Conservation (phyloP, 2,113 vertebrate species). For the Saiga tatarica region DNA sequence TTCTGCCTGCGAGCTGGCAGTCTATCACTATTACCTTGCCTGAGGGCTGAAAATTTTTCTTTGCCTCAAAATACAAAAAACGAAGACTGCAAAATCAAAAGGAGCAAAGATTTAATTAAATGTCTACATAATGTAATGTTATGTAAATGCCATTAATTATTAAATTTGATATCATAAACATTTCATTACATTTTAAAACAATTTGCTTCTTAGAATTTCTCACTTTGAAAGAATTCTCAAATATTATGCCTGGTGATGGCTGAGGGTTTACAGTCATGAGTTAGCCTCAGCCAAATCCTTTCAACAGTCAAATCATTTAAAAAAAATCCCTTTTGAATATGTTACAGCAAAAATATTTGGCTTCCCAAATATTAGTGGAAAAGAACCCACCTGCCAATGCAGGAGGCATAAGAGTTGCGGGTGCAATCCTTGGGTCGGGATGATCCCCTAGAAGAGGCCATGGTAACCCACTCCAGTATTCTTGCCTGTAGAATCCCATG, state of each 20-base stretch:
- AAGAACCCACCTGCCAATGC: not conserved
- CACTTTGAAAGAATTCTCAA: conserved; percentile 46
- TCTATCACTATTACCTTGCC: not conserved
- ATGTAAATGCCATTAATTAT: conserved; percentile 65
- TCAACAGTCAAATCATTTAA: not conserved
- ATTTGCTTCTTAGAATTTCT: conserved; percentile 47
- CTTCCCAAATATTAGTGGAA: not conserved
- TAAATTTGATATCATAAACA: conserved; percentile 62
- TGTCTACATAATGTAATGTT: conserved; percentile 47
- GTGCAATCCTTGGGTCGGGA: not conserved
- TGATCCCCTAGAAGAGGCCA: not conserved
- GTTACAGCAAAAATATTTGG: not conserved
- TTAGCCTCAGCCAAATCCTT: not conserved
- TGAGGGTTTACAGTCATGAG: not conserved
- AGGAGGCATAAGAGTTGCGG: not conserved
- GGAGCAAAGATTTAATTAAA: conserved; percentile 60
- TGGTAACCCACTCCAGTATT: not conserved
- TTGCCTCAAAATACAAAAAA: conserved; percentile 35
- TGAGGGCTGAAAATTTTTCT: not conserved
- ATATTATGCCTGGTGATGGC: not conserved
- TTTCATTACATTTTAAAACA: conserved; percentile 63
- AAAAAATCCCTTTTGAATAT: not conserved
- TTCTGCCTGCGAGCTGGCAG: not conserved
- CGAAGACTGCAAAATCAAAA: conserved; percentile 50
- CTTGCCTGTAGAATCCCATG: not conserved